phyloP scores from a whole-genome alignment of 2,113 vertebrate genomes.

The Riparia riparia region DNA sequence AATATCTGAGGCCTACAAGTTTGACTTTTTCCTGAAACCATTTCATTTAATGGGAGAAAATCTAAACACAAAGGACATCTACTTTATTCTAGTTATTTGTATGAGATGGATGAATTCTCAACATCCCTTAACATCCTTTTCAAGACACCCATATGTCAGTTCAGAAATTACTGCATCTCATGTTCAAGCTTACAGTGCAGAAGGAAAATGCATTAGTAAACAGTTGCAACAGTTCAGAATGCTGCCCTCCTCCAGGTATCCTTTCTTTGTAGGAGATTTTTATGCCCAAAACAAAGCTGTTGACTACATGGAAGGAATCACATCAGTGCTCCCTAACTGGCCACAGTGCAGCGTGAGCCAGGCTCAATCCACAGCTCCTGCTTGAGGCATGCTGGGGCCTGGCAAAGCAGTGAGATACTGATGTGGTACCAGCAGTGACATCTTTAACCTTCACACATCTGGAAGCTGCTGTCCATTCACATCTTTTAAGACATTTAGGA shows the following conservation, averaged over 20 bases:
- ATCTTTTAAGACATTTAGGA: not conserved
- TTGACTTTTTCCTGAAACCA: not conserved
- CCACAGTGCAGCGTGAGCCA: not conserved
- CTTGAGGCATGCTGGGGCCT: not conserved
- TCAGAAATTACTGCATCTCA: not conserved
- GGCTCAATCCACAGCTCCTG: not conserved
- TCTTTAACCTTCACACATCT: not conserved
- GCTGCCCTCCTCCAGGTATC: not conserved
- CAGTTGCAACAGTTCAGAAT: not conserved
- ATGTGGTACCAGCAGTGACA: not conserved
- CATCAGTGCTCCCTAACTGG: not conserved
- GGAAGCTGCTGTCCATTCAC: not conserved
- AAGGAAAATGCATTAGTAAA: not conserved
- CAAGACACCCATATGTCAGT: not conserved
- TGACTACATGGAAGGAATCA: not conserved
- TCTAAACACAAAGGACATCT: not conserved
- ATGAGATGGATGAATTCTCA: not conserved
- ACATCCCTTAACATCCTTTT: not conserved
- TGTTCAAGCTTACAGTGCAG: not conserved
- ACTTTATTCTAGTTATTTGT: not conserved
- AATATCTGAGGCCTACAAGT: not conserved
- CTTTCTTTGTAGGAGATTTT: not conserved
- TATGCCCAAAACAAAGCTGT: not conserved
- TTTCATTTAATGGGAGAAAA: not conserved
- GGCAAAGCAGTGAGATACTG: not conserved